These are phyloP conservation scores for Sturmia bella DNA, from an alignment of 2,888 invertebrate species.

Conservation along the genomic window DNA sequence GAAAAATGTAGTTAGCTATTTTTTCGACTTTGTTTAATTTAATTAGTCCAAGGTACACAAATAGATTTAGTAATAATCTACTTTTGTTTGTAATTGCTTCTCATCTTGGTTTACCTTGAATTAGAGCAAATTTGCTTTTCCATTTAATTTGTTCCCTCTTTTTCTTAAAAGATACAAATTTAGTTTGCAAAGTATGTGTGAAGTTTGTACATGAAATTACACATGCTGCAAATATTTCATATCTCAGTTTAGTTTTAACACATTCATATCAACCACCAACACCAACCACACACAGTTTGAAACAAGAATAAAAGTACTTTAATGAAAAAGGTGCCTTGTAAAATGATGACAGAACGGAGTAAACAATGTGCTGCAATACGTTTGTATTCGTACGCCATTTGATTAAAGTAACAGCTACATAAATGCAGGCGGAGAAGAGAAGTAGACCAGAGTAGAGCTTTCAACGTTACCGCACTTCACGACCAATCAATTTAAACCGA, in stretches of 20 bases:
- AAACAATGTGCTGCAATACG: conserved; percentile 48
- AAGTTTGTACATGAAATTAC: conserved; percentile 55
- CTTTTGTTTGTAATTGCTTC: conserved; percentile 52
- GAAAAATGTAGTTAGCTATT: too few species aligned
- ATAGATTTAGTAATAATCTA: conserved; percentile 37
- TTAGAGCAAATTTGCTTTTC: conserved; percentile 49
- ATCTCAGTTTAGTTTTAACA: conserved; percentile 57
- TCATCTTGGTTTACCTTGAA: conserved; percentile 49
- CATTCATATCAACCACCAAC: conserved; percentile 39
- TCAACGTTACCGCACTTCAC: conserved; percentile 74
- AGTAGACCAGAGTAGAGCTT: conserved; percentile 32
- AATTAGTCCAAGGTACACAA: conserved; percentile 13
- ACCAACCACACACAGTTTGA: conserved; percentile 12
- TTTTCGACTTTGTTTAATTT: too few species aligned
- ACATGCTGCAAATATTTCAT: conserved; percentile 57
- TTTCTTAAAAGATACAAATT: background rate
- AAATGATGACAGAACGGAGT: conserved; percentile 17
- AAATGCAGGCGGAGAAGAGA: background rate
- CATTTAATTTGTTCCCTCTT: background rate
- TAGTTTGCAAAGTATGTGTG: conserved; percentile 45
- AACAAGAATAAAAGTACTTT: conserved; percentile 14
- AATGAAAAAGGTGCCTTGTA: background rate
- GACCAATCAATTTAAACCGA: conserved; percentile 80
- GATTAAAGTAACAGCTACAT: background rate
- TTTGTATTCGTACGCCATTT: conserved; percentile 5